Evolutionary conservation across 2,113 vertebrate genomes (phyloP).

Genomic region (Entosphenus tridentatus): DNA sequence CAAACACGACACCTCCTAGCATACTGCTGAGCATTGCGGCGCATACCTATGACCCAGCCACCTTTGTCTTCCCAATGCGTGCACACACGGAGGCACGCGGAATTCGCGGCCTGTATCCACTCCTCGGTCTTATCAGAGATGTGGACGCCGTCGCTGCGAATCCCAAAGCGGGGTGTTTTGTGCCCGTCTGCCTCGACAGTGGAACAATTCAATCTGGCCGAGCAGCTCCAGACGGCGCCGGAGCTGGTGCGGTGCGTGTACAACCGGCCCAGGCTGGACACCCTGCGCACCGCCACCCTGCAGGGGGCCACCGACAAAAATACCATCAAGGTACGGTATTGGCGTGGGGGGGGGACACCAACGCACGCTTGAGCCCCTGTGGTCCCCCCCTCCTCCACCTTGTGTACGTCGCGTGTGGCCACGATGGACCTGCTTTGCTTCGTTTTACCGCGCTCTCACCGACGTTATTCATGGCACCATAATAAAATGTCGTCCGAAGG

Average conservation of each 20-base stretch:
- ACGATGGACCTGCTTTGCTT: neutral
- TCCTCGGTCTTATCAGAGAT: too few species aligned
- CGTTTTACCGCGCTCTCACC: neutral
- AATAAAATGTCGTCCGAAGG: neutral
- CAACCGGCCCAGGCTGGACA: constrained; percentile 59
- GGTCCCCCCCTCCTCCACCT: neutral
- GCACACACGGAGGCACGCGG: too few species aligned
- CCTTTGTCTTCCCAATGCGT: too few species aligned
- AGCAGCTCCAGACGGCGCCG: constrained; percentile 44
- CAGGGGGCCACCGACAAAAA: constrained; percentile 25
- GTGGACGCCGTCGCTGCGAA: too few species aligned
- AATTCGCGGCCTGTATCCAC: too few species aligned
- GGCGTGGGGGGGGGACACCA: neutral
- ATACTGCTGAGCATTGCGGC: too few species aligned
- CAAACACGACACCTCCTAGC: too few species aligned
- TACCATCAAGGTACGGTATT: constrained; percentile 25
- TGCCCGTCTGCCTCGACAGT: constrained; percentile 25
- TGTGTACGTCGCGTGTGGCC: neutral
- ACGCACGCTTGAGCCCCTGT: neutral
- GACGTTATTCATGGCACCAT: neutral
- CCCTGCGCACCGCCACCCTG: constrained; percentile 35
- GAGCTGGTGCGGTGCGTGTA: constrained; percentile 50
- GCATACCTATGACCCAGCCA: too few species aligned
- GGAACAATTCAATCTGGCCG: constrained; percentile 43
- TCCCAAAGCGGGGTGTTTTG: neutral